These are phyloP conservation scores for Matsumyia berberina DNA, from an alignment of 2,888 invertebrate genomes.

Conservation along the genomic window DNA sequence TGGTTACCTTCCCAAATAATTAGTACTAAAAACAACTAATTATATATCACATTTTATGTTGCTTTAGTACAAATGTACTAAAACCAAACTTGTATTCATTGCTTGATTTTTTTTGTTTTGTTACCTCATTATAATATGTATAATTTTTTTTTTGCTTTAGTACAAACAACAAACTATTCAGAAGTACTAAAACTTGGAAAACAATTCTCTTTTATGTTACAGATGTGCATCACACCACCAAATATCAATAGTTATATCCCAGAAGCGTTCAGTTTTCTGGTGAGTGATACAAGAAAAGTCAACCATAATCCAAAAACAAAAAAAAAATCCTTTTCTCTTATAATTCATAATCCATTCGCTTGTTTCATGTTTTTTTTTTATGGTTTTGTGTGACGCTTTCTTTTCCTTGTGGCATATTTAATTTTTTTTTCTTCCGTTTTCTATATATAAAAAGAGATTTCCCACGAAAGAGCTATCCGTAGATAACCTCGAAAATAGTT, in stretches of 20 bases:
- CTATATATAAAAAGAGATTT: conserved; percentile 33
- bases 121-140: conserved; percentile 41
- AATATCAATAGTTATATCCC: conserved; percentile 83
- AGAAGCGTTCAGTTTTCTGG: conserved; percentile 83
- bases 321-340: conserved; percentile 27
- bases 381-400: conserved; percentile 53
- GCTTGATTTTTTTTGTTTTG: conserved; percentile 45
- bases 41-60: conserved; percentile 18
- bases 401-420: conserved; percentile 1
- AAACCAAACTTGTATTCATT: conserved; percentile 22
- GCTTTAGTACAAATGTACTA: conserved; percentile 55
- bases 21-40: conserved; percentile 34
- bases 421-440: conserved; percentile 20
- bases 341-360: conserved; percentile 62
- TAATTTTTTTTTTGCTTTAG: conserved; percentile 52
- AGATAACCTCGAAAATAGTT: conserved; percentile 59
- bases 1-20: background rate
- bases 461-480: conserved; percentile 20
- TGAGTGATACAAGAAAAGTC: conserved; percentile 78
- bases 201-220: conserved; percentile 79
- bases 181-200: conserved; percentile 73
- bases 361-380: conserved; percentile 43
- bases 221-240: conserved; percentile 82
- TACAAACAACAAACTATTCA: conserved; percentile 66
- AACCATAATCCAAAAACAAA: conserved; percentile 43